phyloP scores from a whole-genome alignment of 2,113 vertebrate genomes.

The Ameiurus melas region DNA sequence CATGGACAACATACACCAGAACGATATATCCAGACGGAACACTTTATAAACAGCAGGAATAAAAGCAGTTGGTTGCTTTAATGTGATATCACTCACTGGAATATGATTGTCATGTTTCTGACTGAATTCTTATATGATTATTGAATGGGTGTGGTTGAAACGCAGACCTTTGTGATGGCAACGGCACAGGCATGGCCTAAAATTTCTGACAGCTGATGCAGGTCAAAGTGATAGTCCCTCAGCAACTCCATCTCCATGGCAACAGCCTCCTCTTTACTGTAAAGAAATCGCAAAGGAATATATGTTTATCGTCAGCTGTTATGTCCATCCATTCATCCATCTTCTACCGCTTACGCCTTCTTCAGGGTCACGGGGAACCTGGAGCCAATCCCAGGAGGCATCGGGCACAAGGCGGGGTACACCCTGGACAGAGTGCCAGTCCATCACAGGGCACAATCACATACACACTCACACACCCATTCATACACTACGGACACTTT shows the following conservation, averaged over 20 bases:
- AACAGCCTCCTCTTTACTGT: slow-evolving; percentile 72
- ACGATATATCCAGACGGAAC: not conserved
- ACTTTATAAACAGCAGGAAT: not conserved
- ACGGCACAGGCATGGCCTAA: slow-evolving; percentile 78
- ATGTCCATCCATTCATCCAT: too few species aligned
- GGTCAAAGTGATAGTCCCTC: slow-evolving; percentile 78
- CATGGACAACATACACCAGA: not conserved
- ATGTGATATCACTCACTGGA: not conserved
- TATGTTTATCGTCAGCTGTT: not conserved
- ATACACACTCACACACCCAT: too few species aligned
- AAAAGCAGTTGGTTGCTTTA: not conserved
- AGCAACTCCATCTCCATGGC: slow-evolving; percentile 78
- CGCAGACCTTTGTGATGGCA: slow-evolving; percentile 75
- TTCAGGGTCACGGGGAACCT: too few species aligned
- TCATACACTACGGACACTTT: too few species aligned
- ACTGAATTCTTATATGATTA: too few species aligned
- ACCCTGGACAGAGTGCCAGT: too few species aligned
- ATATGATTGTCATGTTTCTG: not conserved
- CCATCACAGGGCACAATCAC: too few species aligned
- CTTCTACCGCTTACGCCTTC: too few species aligned
- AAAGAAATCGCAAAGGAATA: not conserved
- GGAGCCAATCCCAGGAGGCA: too few species aligned
- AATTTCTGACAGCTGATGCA: slow-evolving; percentile 78
- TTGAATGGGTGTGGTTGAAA: not conserved
- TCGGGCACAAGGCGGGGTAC: too few species aligned